Conservation (phyloP, 2,888 invertebrate genomes). For the Caenorhabditis uteleia region DNA sequence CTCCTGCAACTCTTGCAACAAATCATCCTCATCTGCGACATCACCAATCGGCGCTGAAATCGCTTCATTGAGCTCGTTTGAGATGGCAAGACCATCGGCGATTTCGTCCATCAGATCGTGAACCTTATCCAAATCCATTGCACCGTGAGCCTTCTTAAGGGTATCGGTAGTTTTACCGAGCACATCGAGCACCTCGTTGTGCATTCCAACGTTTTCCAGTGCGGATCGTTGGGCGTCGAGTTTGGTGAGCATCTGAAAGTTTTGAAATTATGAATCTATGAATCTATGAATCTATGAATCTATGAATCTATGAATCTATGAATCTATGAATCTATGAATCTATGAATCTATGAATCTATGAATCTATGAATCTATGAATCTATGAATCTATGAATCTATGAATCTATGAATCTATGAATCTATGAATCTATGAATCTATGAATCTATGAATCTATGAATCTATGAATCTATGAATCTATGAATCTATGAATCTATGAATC, state of each 20-base stretch:
- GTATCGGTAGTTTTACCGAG: constrained; percentile 47
- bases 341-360: too few relatives aligned
- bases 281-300: not conserved
- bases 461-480: too few relatives aligned
- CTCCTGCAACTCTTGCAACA: constrained; percentile 47
- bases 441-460: too few relatives aligned
- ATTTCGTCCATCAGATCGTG: constrained; percentile 57
- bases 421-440: too few relatives aligned
- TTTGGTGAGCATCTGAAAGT: constrained; percentile 46
- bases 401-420: too few relatives aligned
- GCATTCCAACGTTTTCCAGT: constrained; percentile 52
- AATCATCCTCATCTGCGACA: constrained; percentile 50
- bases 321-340: too few relatives aligned
- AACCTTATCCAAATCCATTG: constrained; percentile 54
- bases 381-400: too few relatives aligned
- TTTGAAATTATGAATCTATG: too few relatives aligned
- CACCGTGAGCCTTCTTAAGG: constrained; percentile 48
- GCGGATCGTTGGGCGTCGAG: constrained; percentile 53
- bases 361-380: too few relatives aligned
- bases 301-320: too few relatives aligned
- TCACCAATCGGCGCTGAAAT: constrained; percentile 51
- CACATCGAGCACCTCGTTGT: constrained; percentile 52
- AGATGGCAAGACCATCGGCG: constrained; percentile 44
- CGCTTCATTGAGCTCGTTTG: constrained; percentile 46
- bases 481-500: too few relatives aligned